Evolutionary conservation across 1,140 invertebrate species (phyloP).

Genomic region (Tetragonula clypearis): DNA sequence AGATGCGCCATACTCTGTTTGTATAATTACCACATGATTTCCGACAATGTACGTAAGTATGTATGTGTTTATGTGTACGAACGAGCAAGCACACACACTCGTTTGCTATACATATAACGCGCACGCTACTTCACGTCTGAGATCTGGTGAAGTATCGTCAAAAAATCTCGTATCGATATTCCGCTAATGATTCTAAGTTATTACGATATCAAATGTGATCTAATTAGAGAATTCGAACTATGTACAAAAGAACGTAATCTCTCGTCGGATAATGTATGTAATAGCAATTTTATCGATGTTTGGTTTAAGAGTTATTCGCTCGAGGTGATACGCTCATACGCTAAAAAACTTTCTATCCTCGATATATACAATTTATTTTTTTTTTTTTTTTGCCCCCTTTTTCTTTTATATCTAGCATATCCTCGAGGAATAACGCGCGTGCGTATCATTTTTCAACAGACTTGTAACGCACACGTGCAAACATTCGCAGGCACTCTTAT

Average conservation of each 20-base stretch:
- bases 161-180: not conserved
- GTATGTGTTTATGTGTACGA: too few species aligned
- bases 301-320: not conserved
- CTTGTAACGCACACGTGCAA: not conserved
- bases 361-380: slow-evolving; percentile 33
- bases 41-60: not conserved
- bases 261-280: too few species aligned
- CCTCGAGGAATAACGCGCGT: slow-evolving; percentile 22
- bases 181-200: not conserved
- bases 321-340: not conserved
- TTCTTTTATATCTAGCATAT: slow-evolving; percentile 25
- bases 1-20: not conserved
- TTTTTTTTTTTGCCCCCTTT: too few species aligned
- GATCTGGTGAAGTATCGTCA: not conserved
- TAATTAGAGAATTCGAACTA: slow-evolving; percentile 27
- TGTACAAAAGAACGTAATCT: slow-evolving; percentile 34
- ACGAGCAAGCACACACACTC: not conserved
- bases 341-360: slow-evolving; percentile 1
- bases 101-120: not conserved
- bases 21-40: not conserved
- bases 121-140: not conserved
- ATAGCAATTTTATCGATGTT: slow-evolving; percentile 4
- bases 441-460: not conserved
- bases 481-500: slow-evolving; percentile 49
- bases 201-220: not conserved